Conservation (phyloP, 2,797 vertebrate species). For the Heliangelus exortis region DNA sequence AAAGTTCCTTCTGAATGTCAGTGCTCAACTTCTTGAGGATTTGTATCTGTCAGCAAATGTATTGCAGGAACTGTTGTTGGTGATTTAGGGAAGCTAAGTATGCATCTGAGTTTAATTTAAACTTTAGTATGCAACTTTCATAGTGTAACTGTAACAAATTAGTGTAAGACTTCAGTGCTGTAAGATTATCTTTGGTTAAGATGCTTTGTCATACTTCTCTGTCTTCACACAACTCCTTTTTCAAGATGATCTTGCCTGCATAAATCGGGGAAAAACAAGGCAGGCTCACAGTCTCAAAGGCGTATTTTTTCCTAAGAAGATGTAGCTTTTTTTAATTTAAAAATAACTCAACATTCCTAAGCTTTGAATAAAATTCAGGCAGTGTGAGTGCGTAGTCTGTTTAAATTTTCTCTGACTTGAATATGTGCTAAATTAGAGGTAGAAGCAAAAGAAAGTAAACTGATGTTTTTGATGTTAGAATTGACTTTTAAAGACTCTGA, state of each 20-base stretch:
- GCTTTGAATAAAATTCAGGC: background rate
- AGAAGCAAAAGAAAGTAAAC: background rate
- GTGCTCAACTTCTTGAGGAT: background rate
- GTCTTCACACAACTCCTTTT: background rate
- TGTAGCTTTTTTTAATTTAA: background rate
- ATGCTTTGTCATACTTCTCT: conserved; percentile 62
- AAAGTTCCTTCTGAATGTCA: background rate
- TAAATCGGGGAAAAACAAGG: background rate
- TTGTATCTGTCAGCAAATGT: background rate
- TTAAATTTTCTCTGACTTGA: background rate
- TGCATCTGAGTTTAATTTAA: background rate
- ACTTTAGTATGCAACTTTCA: background rate
- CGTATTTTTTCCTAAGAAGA: background rate
- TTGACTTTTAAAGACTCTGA: background rate
- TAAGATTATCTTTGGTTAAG: conserved; percentile 22
- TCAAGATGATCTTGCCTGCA: background rate
- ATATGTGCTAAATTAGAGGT: background rate
- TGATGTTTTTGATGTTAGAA: background rate
- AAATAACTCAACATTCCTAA: background rate
- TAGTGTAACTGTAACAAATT: background rate
- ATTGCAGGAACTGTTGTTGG: background rate
- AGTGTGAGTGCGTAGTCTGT: background rate
- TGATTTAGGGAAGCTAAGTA: background rate
- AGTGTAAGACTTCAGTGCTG: background rate
- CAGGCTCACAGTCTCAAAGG: background rate